Evolutionary conservation across 2,113 vertebrate genomes (phyloP), one percentile per base, ranked within the genome.

Genomic region (Epinephelus moara): DNA sequence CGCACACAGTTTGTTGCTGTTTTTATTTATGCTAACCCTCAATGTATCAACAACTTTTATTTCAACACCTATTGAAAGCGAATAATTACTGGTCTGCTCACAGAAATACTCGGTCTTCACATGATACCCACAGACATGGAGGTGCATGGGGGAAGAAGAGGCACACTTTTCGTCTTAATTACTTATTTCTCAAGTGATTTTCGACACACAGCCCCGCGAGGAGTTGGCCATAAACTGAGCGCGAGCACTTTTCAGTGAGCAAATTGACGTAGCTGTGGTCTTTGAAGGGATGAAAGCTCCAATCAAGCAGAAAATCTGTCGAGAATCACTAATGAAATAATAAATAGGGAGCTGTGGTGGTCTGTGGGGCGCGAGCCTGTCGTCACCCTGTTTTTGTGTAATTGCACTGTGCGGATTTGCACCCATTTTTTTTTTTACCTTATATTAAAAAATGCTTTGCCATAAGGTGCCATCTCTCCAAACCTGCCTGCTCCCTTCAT

Each of bases 1-100:
- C 87, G 86, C 90, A 89, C 64, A 21, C 87, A 89, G n/a, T 87
- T 77, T 68, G 75, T 78, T 84, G 73, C 74, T 75, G 63, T 71
- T 86, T 85, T 68, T 63, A 21, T 85, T 68, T 13, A 12, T 6
- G 74, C 49, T n/a, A 69, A 71, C 55, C 72, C 23, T 27, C 7
- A 70, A 53, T 57, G 53, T 40, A 6, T 18, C 42, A 42, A 53
- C 78, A 90, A 91, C 84, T 93, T 91, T 89, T 66, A 56, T 70
- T 27, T 40, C 57, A 17, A 3, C 0, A 2, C 14, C 5, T 4
- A 74, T 66, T 13, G 19, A 45, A 14, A 40, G 37, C 1, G 42
- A 9, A 57, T 49, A 15, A 14, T 33, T 27, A 12, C 30, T 2
- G 4, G 18, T 69, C 2, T n/a, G 49, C 27, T 60, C 53, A 1